phyloP scores from a whole-genome alignment of 1,140 invertebrate species.

The Drosophila burlai region DNA sequence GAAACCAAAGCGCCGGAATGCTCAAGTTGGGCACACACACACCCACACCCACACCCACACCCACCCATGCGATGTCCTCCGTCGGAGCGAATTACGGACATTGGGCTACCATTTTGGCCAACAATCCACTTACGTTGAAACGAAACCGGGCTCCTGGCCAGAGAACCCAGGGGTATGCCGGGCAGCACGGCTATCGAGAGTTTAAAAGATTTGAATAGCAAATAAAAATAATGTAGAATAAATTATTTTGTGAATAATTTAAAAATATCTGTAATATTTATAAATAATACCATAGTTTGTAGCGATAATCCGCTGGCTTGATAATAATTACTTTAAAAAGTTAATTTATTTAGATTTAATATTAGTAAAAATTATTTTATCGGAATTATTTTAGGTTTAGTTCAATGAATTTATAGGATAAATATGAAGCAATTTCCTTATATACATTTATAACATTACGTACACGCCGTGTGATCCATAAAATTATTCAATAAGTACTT shows the following conservation, averaged over 20 bases:
- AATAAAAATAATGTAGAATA: not conserved
- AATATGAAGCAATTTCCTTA: no score
- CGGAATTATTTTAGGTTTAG: not conserved
- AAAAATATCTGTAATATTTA: not conserved
- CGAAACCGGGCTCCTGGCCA: slow-evolving; percentile 5
- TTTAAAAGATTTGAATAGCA: not conserved
- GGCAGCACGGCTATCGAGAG: not conserved
- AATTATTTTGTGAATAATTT: not conserved
- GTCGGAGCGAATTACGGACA: slow-evolving; percentile 34
- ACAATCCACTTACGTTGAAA: slow-evolving; percentile 43
- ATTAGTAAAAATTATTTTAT: no score
- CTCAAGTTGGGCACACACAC: slow-evolving; percentile 7
- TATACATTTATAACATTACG: not conserved
- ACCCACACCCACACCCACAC: not conserved
- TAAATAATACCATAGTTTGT: no score
- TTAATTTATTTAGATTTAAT: no score
- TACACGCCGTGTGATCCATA: not conserved
- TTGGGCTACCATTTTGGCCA: slow-evolving; percentile 30
- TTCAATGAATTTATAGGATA: not conserved
- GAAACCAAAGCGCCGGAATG: slow-evolving; percentile 15
- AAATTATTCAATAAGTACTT: not conserved
- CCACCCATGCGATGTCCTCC: slow-evolving; percentile 9
- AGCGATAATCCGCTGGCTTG: no score
- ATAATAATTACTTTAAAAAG: no score
- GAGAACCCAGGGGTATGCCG: not conserved